phyloP scores from a whole-genome alignment of 2,797 vertebrate genomes.

The Anguilla anguilla region DNA sequence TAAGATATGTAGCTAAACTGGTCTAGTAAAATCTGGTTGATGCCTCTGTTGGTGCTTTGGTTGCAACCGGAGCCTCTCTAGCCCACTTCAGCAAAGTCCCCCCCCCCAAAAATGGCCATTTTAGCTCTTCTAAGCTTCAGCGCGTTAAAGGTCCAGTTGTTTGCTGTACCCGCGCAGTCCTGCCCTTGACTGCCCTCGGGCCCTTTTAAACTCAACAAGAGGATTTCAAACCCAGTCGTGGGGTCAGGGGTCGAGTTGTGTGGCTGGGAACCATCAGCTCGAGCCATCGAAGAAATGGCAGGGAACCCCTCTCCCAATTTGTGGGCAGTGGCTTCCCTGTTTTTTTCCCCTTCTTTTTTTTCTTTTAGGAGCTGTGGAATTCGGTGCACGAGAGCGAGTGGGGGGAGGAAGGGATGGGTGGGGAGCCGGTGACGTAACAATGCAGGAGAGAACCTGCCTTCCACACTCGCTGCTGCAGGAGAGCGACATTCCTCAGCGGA shows the following conservation, averaged over 20 bases:
- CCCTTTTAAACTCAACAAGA: slow-evolving; percentile 47
- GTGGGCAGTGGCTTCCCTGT: slow-evolving; percentile 6
- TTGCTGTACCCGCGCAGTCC: slow-evolving; percentile 40
- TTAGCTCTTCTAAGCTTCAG: slow-evolving; percentile 31
- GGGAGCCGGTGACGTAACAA: slow-evolving; percentile 49
- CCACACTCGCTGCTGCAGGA: slow-evolving; percentile 41
- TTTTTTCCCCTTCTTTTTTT: not conserved
- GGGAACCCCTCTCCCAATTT: slow-evolving; percentile 8
- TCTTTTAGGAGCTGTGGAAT: slow-evolving; percentile 12
- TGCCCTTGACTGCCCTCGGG: slow-evolving; percentile 35
- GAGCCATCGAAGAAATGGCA: slow-evolving; percentile 21
- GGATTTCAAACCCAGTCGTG: slow-evolving; percentile 44
- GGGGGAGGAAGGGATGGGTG: not conserved
- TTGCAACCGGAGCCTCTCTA: not conserved
- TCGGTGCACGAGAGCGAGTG: slow-evolving; percentile 12
- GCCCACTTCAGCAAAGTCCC: not conserved
- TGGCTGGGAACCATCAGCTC: slow-evolving; percentile 41
- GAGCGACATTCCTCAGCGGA: slow-evolving; percentile 48
- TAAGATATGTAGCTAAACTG: not conserved
- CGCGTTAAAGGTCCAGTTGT: slow-evolving; percentile 48
- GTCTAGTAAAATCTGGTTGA: not conserved
- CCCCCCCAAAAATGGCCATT: slow-evolving; percentile 19
- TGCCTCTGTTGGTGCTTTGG: slow-evolving; percentile 22
- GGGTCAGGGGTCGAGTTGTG: slow-evolving; percentile 55
- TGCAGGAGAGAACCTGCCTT: slow-evolving; percentile 49